Conservation (phyloP, 1,140 invertebrate species). For the Drosophila prosaltans region DNA sequence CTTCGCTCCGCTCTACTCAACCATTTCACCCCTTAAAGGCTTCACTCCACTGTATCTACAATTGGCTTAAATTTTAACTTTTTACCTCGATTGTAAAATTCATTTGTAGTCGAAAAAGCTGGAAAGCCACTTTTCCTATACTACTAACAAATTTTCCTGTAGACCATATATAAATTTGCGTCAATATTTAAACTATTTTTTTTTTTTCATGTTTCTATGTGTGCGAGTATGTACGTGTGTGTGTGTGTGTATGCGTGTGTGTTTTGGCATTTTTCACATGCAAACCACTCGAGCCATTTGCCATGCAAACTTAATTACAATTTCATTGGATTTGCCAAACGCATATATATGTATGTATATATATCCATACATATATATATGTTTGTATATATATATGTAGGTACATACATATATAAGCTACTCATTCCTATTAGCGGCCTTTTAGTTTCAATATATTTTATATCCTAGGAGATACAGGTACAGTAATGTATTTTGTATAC, state of each 20-base stretch:
- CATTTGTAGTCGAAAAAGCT: slow-evolving; percentile 23
- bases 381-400: slow-evolving; percentile 15
- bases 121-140: background rate
- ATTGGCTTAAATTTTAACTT: slow-evolving; percentile 65
- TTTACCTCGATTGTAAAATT: slow-evolving; percentile 45
- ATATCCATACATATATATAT: slow-evolving; percentile 33
- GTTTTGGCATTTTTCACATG: slow-evolving; percentile 31
- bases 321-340: slow-evolving; percentile 63
- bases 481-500: no score
- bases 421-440: no score
- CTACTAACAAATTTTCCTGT: slow-evolving; percentile 1
- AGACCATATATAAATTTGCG: slow-evolving; percentile 47
- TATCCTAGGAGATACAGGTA: no score
- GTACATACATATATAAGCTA: background rate
- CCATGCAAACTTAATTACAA: slow-evolving; percentile 75
- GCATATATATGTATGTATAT: slow-evolving; percentile 24
- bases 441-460: no score
- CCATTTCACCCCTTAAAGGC: background rate
- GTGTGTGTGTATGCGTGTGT: slow-evolving; percentile 39
- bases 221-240: slow-evolving; percentile 8
- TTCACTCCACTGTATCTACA: background rate
- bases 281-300: slow-evolving; percentile 71
- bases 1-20: background rate
- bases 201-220: slow-evolving; percentile 33
- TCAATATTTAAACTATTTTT: slow-evolving; percentile 56